A percentile compares a stretch with the other conserved stretches of the same genome.
Conservation (phyloP, 2,797 vertebrate genomes). For the Sebastes minor region DNA sequence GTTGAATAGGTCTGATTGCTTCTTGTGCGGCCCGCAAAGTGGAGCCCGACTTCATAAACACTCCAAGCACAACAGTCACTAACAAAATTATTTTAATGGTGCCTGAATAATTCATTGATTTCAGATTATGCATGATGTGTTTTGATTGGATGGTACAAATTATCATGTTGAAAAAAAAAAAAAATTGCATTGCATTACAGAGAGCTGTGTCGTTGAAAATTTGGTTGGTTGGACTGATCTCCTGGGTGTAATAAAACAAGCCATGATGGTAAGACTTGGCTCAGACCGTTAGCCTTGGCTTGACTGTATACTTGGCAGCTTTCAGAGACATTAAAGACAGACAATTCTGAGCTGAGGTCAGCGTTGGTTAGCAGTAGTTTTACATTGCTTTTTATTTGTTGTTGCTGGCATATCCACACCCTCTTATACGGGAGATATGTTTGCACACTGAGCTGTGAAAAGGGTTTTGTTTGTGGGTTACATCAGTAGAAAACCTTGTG, state of each 20-base stretch:
- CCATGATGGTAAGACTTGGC: conserved; percentile 50
- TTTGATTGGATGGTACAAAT: conserved; percentile 62
- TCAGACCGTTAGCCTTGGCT: conserved; percentile 40
- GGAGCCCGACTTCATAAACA: conserved; percentile 57
- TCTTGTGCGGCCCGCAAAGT: conserved; percentile 50
- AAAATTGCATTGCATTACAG: conserved; percentile 18
- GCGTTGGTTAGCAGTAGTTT: conserved; percentile 31
- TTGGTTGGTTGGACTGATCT: conserved; percentile 44
- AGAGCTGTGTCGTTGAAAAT: conserved; percentile 22
- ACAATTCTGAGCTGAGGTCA: conserved; percentile 29
- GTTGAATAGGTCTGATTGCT: conserved; percentile 70
- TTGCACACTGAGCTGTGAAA: neutral
- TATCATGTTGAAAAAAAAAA: neutral
- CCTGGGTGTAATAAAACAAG: conserved; percentile 55
- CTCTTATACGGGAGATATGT: neutral
- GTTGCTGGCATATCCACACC: conserved; percentile 24
- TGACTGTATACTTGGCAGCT: conserved; percentile 53
- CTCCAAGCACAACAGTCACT: conserved; percentile 61
- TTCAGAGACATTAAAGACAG: conserved; percentile 41
- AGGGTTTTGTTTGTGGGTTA: neutral
- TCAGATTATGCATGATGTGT: conserved; percentile 45
- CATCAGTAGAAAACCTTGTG: neutral
- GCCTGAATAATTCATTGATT: conserved; percentile 67
- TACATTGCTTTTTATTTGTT: conserved; percentile 50
- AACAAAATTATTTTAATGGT: conserved; percentile 63